Conservation (phyloP, 2,113 vertebrate genomes). For the Anarhynchus alexandrinus region DNA sequence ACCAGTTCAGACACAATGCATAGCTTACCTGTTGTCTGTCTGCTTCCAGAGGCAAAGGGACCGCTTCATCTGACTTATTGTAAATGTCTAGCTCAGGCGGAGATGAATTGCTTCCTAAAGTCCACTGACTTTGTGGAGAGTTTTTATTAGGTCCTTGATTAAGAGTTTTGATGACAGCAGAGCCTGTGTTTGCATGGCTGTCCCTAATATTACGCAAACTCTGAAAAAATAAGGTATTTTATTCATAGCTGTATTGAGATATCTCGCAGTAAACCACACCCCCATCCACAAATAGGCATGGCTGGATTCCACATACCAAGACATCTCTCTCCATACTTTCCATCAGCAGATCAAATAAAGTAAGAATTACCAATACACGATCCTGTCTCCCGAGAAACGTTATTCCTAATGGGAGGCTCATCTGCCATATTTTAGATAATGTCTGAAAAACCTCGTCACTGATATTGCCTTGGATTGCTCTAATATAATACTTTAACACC, state of each 20-base stretch:
- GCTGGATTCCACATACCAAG: neutral
- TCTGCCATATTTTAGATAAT: neutral
- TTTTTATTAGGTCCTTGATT: neutral
- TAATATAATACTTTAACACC: neutral
- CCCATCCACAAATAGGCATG: neutral
- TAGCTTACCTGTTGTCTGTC: constrained; percentile 37
- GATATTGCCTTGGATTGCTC: neutral
- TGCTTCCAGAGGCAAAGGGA: constrained; percentile 28
- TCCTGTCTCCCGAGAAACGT: neutral
- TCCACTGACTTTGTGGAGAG: neutral
- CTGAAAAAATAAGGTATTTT: neutral
- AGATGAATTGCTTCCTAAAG: constrained; percentile 16
- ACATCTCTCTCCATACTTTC: neutral
- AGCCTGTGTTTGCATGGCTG: neutral
- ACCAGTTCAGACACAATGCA: constrained; percentile 56
- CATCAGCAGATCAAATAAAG: neutral
- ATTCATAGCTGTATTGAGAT: neutral
- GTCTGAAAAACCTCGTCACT: neutral
- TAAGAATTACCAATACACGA: neutral
- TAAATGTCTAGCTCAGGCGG: neutral
- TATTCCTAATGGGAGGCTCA: neutral
- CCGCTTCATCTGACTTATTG: neutral
- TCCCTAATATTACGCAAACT: neutral
- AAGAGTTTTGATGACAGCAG: neutral
- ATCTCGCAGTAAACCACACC: neutral